Base-by-base conservation (phyloP, 2,113 vertebrate species). In the Diadophis punctatus region DNA sequence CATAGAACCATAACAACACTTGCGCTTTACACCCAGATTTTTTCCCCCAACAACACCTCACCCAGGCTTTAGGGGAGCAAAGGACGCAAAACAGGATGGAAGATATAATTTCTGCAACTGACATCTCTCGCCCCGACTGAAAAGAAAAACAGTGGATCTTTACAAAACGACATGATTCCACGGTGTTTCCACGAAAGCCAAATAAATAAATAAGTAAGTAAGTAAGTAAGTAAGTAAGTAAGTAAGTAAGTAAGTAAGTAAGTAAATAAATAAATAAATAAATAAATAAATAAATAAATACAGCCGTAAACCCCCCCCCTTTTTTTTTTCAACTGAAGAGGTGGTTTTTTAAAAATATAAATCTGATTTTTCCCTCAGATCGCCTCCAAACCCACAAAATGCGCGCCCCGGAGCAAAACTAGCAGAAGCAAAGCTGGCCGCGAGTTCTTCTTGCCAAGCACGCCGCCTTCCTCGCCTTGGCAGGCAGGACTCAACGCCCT, bases 391-490 rank as follows among this genome's bases (percentile, higher is more conserved):
- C 34, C 18, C 68, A 4, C 84, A 86, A 86, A 86, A 11, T 48
- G 8, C 5, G 30, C 68, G n/a, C 22, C n/a, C n/a, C 25, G 43
- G 48, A 18, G 9, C 46, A 34, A 48, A 52, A 25, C 56, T 25
- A 43, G 48, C 6, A 25, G 23, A 6, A 5, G 12, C 34, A 6
- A 49, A 39, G 3, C 20, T 30, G 25, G 51, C 25, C 68, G 53
- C 30, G 7, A 14, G 23, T 34, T 20, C n/a, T 6, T 0, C 1
- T 60, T 0, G 46, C 0, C 2, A 12, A 11, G 0, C 80, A 0
- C 0, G 0, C 88, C 8, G 1, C 12, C 46, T 34, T 30, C 48
- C 58, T 8, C 58, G 25, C 27, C 43, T 25, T 20, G 16, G 27
- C 86, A 20, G 7, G 14, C 86, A 18, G 5, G 16, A 34, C 30